Evolutionary conservation across 2,797 vertebrate species (phyloP).

Genomic region (Sebastes oblongus): DNA sequence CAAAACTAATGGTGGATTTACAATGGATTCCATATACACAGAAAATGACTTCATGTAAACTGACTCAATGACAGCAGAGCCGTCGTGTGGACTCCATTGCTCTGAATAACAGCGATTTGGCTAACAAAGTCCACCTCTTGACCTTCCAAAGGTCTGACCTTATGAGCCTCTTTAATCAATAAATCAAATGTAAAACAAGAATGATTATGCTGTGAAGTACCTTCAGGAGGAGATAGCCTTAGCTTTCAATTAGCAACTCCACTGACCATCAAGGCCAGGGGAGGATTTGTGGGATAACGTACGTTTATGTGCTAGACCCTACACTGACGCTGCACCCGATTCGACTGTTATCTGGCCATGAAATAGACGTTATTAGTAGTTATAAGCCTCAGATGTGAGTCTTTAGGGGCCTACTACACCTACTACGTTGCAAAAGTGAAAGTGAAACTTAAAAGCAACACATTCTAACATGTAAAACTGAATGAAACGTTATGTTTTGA

Average conservation of each 20-base stretch:
- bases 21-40: neutral
- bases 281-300: slow-evolving; percentile 31
- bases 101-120: slow-evolving; percentile 35
- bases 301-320: neutral
- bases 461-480: too few relatives aligned
- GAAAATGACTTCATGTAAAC: neutral
- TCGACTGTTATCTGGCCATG: too few relatives aligned
- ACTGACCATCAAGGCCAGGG: slow-evolving; percentile 48
- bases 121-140: slow-evolving; percentile 35
- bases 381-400: too few relatives aligned
- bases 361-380: too few relatives aligned
- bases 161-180: slow-evolving; percentile 59
- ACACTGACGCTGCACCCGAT: neutral
- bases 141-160: slow-evolving; percentile 49
- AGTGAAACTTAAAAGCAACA: too few relatives aligned
- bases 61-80: neutral
- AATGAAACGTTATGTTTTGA: too few relatives aligned
- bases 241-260: slow-evolving; percentile 48
- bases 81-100: neutral
- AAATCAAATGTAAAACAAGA: slow-evolving; percentile 67
- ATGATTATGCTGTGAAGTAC: slow-evolving; percentile 46
- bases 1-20: neutral
- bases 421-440: too few relatives aligned
- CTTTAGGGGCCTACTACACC: too few relatives aligned
- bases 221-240: slow-evolving; percentile 21